Conservation (phyloP, 2,113 vertebrate species). For the Pedetes capensis region DNA sequence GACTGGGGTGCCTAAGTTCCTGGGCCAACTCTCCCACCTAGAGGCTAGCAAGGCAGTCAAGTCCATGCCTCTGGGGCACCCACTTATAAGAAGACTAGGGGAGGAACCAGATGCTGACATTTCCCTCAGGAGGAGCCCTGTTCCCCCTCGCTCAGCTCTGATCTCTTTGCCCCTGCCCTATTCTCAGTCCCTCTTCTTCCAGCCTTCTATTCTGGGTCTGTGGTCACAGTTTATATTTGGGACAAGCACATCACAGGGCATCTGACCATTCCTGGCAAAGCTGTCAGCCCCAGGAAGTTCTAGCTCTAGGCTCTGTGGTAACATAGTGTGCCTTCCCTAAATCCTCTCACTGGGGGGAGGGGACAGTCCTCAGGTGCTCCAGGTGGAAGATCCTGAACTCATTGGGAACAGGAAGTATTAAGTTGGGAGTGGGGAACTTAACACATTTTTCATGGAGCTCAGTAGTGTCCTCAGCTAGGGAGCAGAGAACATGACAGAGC, state of each 20-base stretch:
- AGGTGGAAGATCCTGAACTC: conserved; percentile 39
- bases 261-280: conserved; percentile 73
- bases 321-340: background rate
- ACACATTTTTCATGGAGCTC: background rate
- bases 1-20: background rate
- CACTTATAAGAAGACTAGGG: conserved; percentile 32
- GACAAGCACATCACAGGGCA: conserved; percentile 65
- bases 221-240: conserved; percentile 82
- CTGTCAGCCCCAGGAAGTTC: conserved; percentile 46
- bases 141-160: background rate
- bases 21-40: background rate
- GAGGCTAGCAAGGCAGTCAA: conserved; percentile 28
- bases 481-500: background rate
- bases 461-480: background rate
- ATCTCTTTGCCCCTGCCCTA: conserved; percentile 50
- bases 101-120: conserved; percentile 64
- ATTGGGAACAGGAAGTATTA: background rate
- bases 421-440: background rate
- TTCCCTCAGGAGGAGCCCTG: conserved; percentile 50
- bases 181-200: conserved; percentile 71
- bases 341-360: background rate
- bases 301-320: conserved; percentile 27
- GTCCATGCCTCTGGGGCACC: conserved; percentile 32
- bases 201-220: conserved; percentile 77
- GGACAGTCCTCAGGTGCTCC: background rate